These are phyloP conservation scores for Toxonevra muliebris DNA, from an alignment of 2,888 invertebrate genomes.

Conservation along the genomic window DNA sequence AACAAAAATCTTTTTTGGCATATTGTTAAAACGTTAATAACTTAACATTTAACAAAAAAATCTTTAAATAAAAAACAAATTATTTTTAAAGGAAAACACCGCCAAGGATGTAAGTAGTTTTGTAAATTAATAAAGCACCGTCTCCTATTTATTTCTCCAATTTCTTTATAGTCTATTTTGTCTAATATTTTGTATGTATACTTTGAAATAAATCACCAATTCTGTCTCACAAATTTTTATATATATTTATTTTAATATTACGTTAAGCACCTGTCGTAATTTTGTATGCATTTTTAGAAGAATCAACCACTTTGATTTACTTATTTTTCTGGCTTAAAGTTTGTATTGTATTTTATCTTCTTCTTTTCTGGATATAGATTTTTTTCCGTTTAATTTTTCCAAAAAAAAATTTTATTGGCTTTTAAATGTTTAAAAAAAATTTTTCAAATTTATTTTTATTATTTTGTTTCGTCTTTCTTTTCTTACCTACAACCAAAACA, in stretches of 20 bases:
- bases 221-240: background rate
- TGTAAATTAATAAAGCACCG: background rate
- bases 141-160: conserved; percentile 8
- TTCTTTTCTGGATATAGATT: background rate
- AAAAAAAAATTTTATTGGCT: background rate
- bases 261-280: conserved; percentile 47
- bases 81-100: conserved; percentile 55
- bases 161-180: conserved; percentile 1
- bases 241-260: conserved; percentile 3
- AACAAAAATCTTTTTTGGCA: too few species aligned
- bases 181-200: background rate
- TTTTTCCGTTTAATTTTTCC: background rate
- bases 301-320: background rate
- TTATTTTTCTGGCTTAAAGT: background rate
- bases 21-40: background rate
- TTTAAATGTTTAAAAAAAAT: background rate
- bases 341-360: background rate
- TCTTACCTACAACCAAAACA: conserved; percentile 1
- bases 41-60: conserved; percentile 3
- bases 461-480: conserved; percentile 3
- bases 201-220: background rate
- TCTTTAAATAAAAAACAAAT: background rate
- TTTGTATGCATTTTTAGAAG: conserved; percentile 23
- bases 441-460: conserved; percentile 11
- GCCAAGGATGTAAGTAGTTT: conserved; percentile 63